Base-by-base conservation (phyloP, 2,888 invertebrate genomes). In the Tortricodes alternella region DNA sequence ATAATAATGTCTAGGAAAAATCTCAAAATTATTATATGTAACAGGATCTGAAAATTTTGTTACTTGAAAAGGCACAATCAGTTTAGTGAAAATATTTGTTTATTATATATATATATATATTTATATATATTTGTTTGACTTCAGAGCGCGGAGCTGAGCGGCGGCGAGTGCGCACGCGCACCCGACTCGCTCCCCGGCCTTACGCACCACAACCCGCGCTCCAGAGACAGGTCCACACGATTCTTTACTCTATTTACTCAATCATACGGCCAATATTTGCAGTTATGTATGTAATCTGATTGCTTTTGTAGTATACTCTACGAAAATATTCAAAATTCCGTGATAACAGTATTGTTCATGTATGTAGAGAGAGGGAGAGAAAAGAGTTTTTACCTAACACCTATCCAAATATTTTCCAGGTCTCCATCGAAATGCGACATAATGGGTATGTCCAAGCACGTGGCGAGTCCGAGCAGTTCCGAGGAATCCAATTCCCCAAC, bases 401-500 rank as follows among this genome's bases (percentile, higher is more conserved):
- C n/a, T n/a, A n/a, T n/a, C n/a, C n/a, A n/a, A n/a, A n/a, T n/a
- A n/a, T n/a, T n/a, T 74, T 78, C 0, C 76, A 89, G 89, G 46
- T 86, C 85, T 0, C 78, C 85, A 65, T 68, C 77, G 74, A 80
- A 80, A 85, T 89, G 88, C 85, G 74, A 83, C 70, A 76, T 74
- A 63, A 80, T 85, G 85, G 85, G 85, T 11, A 76, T 77, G 16
- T 68, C 79, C 21, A 76, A 77, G 68, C 71, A 78, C 80, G 89
- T 87, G 67, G 78, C 79, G 13, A 89, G 87, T 38, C 93, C 94
- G 24, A 94, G 93, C 82, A 95, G 95, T 78, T 96, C 96, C 66
- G 96, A 96, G 81, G 96, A 96, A 88, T 96, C 96, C 76, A 95
- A 95, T 85, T 96, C 96, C 7, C 96, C 96, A 41, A 96, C 96